Conservation (phyloP, 2,113 vertebrate species). For the Calonectris borealis region DNA sequence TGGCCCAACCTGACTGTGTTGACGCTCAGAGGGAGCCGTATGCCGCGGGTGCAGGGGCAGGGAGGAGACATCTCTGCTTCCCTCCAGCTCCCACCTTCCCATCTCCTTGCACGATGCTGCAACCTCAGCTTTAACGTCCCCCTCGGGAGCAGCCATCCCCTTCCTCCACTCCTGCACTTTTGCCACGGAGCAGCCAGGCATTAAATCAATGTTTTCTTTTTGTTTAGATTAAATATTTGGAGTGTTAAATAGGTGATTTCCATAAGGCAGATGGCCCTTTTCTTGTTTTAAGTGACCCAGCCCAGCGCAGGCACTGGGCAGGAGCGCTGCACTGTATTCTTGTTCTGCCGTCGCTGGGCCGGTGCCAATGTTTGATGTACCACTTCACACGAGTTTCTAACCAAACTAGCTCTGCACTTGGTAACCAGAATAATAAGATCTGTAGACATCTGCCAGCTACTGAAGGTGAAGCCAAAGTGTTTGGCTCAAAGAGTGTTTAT, state of each 20-base stretch:
- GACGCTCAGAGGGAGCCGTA: not conserved
- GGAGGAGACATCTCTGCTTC: not conserved
- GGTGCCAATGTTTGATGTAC: constrained; percentile 72
- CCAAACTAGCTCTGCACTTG: constrained; percentile 54
- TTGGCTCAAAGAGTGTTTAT: not conserved
- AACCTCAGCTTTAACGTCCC: rapidly evolving
- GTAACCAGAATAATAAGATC: constrained; percentile 51
- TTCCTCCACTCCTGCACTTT: not conserved
- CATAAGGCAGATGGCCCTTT: constrained; percentile 36
- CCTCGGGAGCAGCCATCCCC: not conserved
- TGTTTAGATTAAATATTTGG: not conserved
- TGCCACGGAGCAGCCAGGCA: not conserved
- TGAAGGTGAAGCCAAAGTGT: constrained; percentile 16
- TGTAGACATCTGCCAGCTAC: constrained; percentile 48
- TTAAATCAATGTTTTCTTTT: not conserved
- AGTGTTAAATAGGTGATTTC: constrained; percentile 1
- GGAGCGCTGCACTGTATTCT: not conserved
- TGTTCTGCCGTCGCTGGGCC: not conserved
- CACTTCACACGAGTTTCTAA: constrained; percentile 70
- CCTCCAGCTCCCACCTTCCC: constrained; percentile 7
- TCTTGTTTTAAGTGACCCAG: not conserved
- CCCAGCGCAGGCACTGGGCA: constrained; percentile 5
- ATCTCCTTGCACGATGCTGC: rapidly evolving
- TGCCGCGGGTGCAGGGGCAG: not conserved
- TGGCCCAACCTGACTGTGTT: not conserved